phyloP scores from a whole-genome alignment of 2,888 invertebrate genomes.

The Homarus gammarus region DNA sequence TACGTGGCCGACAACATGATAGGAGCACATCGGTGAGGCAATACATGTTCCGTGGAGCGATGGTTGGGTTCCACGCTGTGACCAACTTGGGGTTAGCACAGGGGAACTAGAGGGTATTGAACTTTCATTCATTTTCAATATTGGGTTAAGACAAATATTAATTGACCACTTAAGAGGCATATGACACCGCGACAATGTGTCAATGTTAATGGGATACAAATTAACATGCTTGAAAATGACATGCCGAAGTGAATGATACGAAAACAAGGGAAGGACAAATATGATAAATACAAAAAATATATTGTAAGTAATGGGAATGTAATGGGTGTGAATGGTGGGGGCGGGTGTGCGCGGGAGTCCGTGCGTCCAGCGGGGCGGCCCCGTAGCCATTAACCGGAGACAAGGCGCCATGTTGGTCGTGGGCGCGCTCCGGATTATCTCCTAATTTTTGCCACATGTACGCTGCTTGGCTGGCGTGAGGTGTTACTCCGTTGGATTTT shows the following conservation, averaged over 20 bases:
- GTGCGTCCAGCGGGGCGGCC: constrained; percentile 76
- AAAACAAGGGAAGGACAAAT: constrained; percentile 10
- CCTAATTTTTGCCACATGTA: constrained; percentile 76
- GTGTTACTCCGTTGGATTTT: constrained; percentile 47
- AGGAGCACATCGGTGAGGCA: constrained; percentile 7
- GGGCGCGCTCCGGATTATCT: constrained; percentile 76
- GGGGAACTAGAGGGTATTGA: constrained; percentile 52
- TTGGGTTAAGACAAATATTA: constrained; percentile 10
- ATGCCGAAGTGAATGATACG: constrained; percentile 5
- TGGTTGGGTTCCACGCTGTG: constrained; percentile 13
- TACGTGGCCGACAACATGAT: too few relatives aligned
- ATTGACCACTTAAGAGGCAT: constrained; percentile 18
- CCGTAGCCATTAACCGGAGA: constrained; percentile 76
- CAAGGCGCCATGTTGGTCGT: constrained; percentile 76
- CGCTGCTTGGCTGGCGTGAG: constrained; percentile 66
- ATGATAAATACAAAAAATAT: background rate
- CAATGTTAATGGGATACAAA: constrained; percentile 15
- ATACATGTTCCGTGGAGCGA: constrained; percentile 31
- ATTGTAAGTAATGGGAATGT: constrained; percentile 45
- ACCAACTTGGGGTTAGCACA: constrained; percentile 5
- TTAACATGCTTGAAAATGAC: background rate
- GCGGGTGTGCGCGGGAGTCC: constrained; percentile 75
- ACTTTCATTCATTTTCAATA: constrained; percentile 46
- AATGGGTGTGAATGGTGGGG: constrained; percentile 69
- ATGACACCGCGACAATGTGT: constrained; percentile 16